Evolutionary conservation across 2,888 invertebrate genomes (phyloP).

Genomic region (Dolichopus griseipennis): DNA sequence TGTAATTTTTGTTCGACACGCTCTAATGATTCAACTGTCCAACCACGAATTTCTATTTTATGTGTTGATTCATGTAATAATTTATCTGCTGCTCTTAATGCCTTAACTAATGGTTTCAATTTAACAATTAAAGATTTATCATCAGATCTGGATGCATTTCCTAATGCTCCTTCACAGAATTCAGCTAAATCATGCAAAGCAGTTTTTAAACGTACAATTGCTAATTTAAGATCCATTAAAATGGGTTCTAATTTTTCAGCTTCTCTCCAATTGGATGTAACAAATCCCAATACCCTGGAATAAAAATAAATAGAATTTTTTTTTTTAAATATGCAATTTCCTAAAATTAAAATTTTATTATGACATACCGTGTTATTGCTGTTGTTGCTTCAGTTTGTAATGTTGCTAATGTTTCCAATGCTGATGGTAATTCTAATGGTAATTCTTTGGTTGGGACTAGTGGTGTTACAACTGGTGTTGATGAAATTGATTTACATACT

Average conservation of each 20-base stretch:
- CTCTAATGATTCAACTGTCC: slow-evolving; percentile 62
- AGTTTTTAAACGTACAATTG: slow-evolving; percentile 66
- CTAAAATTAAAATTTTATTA: neutral
- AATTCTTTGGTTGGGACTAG: slow-evolving; percentile 48
- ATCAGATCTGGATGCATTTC: slow-evolving; percentile 73
- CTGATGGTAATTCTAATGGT: slow-evolving; percentile 65
- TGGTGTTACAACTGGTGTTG: slow-evolving; percentile 24
- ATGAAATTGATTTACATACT: neutral
- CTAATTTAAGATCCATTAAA: slow-evolving; percentile 73
- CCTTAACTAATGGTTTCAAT: slow-evolving; percentile 68
- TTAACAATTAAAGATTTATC: slow-evolving; percentile 69
- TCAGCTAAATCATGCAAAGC: slow-evolving; percentile 79
- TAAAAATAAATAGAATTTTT: slow-evolving; percentile 7
- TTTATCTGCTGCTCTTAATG: slow-evolving; percentile 69
- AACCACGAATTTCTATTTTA: slow-evolving; percentile 64
- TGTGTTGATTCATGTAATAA: slow-evolving; percentile 70
- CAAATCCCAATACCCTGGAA: slow-evolving; percentile 57
- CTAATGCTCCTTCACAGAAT: slow-evolving; percentile 80
- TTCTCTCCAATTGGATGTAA: slow-evolving; percentile 72
- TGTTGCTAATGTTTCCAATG: slow-evolving; percentile 64
- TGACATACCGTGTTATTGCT: slow-evolving; percentile 57
- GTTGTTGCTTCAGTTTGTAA: slow-evolving; percentile 72
- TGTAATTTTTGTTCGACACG: slow-evolving; percentile 43
- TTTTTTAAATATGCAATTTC: neutral
- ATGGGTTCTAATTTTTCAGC: slow-evolving; percentile 68